Evolutionary conservation across 53 echinoderm and acorn worm species (phyloP), one percentile per base, ranked within the genome.

Genomic region (Hippasteria phrygiana): DNA sequence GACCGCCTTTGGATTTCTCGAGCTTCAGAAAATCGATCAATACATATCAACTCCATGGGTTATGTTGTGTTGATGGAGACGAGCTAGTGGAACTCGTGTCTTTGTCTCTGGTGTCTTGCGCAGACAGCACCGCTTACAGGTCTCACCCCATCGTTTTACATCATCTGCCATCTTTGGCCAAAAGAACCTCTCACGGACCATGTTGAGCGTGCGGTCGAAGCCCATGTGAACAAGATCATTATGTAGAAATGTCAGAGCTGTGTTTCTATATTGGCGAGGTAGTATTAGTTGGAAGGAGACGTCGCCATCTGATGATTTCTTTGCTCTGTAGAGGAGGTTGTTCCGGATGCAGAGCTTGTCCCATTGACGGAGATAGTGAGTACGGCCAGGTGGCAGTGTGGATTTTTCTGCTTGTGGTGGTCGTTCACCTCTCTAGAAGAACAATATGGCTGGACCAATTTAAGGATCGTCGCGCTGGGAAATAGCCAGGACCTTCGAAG

Each of bases 191-290:
- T 27, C 8, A 22, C 91, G 55, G 4, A 77, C 79, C 27, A 91
- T 50, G 41, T 92, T 82, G 43, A 88, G 36, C 18, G 88, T 88
- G 5, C 83, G 41, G 18, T 92, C 88, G 48, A 72, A 29, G n/a
- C 88, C 92, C 2, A 92, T 66, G 38, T 92, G 92, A 1, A 88
- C 92, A 28, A 88, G 65, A 22, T 92, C 82, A 62, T 92, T 64
- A 80, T 92, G 92, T 1, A 92, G 70, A 12, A 14, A 75, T 11
- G 50, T 24, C 34, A 92, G 26, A 17, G 55, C 84, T 10, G 73
- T 73, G 4, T 33, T 31, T 22, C 74, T 82, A 43, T 74, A 82
- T 11, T 72, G 26, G 3, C 17, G 1, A 9, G 92, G 89, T 11
- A 92, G 54, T 0, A 90, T 66, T 20, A 93, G 40, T 62, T 93